Conservation (phyloP, 2,797 vertebrate genomes). For the Phylloscopus collybita region DNA sequence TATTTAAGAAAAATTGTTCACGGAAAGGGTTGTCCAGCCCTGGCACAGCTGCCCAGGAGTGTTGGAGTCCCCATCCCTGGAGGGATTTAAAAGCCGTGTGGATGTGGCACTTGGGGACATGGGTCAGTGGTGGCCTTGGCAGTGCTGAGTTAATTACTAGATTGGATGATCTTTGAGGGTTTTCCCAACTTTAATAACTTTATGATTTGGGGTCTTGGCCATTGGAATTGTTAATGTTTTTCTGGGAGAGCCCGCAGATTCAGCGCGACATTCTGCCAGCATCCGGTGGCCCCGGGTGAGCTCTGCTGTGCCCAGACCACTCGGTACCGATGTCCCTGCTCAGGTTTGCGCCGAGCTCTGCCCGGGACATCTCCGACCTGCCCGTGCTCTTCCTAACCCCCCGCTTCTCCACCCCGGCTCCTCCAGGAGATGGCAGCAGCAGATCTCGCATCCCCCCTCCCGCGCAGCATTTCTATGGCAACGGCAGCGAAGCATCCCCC, state of each 20-base stretch:
- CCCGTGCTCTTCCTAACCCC: background rate
- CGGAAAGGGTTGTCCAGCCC: background rate
- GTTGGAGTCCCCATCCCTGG: fast-evolving
- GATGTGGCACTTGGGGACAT: background rate
- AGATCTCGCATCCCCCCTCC: background rate
- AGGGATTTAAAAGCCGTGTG: fast-evolving
- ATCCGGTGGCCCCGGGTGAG: background rate
- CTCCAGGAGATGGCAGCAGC: slow-evolving; percentile 67
- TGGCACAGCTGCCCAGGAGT: background rate
- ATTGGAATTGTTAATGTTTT: fast-evolving
- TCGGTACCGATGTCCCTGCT: fast-evolving
- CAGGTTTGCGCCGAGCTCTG: background rate
- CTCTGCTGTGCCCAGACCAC: background rate
- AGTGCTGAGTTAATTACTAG: fast-evolving
- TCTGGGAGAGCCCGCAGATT: fast-evolving
- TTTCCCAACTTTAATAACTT: background rate
- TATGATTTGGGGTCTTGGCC: fast-evolving
- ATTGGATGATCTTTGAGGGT: background rate
- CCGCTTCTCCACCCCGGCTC: background rate
- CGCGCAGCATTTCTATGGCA: background rate
- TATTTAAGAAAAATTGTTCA: background rate
- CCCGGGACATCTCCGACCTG: background rate
- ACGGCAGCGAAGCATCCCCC: background rate
- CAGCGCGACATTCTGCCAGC: background rate
- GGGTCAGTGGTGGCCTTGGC: background rate